These are phyloP conservation scores for Linhomoeus sp. DNA, from an alignment of 2,888 invertebrate species.

Conservation along the genomic window DNA sequence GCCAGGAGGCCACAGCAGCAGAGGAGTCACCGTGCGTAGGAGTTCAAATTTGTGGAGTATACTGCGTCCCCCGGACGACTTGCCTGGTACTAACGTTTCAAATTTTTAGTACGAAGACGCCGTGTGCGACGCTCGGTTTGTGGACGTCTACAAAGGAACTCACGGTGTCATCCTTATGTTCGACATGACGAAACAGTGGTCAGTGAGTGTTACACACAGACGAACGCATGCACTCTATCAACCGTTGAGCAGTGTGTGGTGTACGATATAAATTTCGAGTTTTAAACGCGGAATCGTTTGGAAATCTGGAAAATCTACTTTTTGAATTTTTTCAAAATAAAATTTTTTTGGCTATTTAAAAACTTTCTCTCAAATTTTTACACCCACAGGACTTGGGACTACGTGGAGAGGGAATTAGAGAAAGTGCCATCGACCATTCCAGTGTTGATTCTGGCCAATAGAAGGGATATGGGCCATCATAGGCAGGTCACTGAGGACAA, in stretches of 20 bases:
- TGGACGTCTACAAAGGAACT: constrained; percentile 86
- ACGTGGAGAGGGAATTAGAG: constrained; percentile 65
- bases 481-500: constrained; percentile 55
- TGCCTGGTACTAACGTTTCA: too few relatives aligned
- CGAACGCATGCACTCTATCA: too few relatives aligned
- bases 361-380: not conserved
- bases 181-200: constrained; percentile 87
- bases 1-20: too few relatives aligned
- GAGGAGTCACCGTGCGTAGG: too few relatives aligned
- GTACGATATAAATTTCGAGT: too few relatives aligned
- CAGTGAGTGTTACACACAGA: constrained; percentile 15
- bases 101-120: constrained; percentile 29
- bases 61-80: too few relatives aligned
- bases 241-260: too few relatives aligned
- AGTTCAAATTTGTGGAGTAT: too few relatives aligned
- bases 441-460: constrained; percentile 72
- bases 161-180: constrained; percentile 79
- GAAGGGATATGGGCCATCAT: constrained; percentile 91
- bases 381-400: constrained; percentile 63
- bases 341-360: too few relatives aligned
- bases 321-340: too few relatives aligned
- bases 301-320: too few relatives aligned
- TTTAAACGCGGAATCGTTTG: too few relatives aligned
- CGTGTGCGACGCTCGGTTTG: constrained; percentile 66
- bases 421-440: constrained; percentile 42